Conservation (phyloP, 37 sponge, comb jelly and placozoan species). For the Amphimedon queenslandica region DNA sequence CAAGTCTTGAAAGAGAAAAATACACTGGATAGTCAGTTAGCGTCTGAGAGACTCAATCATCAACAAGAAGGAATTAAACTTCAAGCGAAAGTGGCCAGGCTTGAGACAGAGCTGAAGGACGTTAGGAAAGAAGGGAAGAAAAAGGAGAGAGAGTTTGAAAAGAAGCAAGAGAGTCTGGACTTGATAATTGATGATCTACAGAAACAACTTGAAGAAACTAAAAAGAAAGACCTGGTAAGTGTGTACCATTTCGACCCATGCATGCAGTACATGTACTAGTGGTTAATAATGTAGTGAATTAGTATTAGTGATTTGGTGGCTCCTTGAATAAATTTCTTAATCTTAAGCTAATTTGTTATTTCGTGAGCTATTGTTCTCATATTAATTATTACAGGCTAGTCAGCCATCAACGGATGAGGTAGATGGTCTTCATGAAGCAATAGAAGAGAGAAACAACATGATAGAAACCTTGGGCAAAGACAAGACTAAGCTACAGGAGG, state of each 20-base stretch:
- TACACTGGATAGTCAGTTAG: slow-evolving; percentile 49
- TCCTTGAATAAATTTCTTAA: too few species aligned
- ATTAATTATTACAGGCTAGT: too few species aligned
- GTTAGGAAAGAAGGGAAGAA: slow-evolving; percentile 26
- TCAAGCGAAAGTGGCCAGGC: slow-evolving; percentile 27
- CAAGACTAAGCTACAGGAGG: slow-evolving; percentile 12
- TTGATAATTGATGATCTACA: neutral
- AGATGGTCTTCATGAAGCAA: neutral
- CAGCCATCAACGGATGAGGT: too few species aligned
- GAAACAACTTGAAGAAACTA: neutral
- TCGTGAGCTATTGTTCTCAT: too few species aligned
- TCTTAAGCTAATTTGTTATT: too few species aligned
- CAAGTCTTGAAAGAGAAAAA: slow-evolving; percentile 37
- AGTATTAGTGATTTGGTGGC: too few species aligned
- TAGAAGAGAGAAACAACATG: neutral
- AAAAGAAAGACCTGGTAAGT: neutral
- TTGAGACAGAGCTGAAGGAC: slow-evolving; percentile 48
- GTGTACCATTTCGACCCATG: slow-evolving; percentile 9
- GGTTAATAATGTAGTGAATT: too few species aligned
- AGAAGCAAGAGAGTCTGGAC: slow-evolving; percentile 1
- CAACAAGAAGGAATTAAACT: slow-evolving; percentile 45
- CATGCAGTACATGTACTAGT: slow-evolving; percentile 10
- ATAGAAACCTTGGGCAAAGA: slow-evolving; percentile 14
- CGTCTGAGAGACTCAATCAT: slow-evolving; percentile 25
- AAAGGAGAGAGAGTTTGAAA: slow-evolving; percentile 20